Evolutionary conservation across 2,113 vertebrate genomes (phyloP).

Genomic region (Paratilapia polleni): DNA sequence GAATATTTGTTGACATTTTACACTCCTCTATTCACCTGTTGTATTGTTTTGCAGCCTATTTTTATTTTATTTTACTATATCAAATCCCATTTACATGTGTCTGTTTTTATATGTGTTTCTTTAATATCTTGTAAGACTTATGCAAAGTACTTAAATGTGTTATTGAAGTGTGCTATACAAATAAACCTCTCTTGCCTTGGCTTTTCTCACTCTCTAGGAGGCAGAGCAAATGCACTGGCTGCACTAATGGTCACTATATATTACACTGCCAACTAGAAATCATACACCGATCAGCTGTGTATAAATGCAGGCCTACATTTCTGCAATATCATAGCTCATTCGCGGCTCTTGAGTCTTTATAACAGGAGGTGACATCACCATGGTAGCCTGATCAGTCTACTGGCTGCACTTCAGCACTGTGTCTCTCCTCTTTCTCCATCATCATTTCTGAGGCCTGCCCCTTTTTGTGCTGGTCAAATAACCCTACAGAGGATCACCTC

Average conservation of each 20-base stretch:
- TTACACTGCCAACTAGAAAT: not conserved
- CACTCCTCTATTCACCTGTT: not conserved
- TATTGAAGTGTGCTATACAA: not conserved
- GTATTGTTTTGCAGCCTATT: not conserved
- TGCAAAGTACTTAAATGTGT: not conserved
- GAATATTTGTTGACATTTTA: too few species aligned
- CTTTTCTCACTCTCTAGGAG: not conserved
- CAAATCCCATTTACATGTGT: not conserved
- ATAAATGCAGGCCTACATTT: not conserved
- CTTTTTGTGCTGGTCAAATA: not conserved
- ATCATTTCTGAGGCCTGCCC: constrained; percentile 23
- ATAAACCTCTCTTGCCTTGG: not conserved
- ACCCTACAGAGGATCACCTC: not conserved
- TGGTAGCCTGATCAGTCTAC: not conserved
- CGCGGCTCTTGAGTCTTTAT: not conserved
- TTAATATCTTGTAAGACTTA: not conserved
- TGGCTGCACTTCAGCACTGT: constrained; percentile 23
- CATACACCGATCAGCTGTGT: not conserved
- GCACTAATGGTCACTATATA: not conserved
- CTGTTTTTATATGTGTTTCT: fast-evolving
- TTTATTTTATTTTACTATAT: not conserved
- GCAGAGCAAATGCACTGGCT: not conserved
- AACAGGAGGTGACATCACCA: constrained; percentile 42
- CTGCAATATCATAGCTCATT: not conserved
- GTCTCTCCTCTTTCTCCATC: constrained; percentile 20